These are phyloP conservation scores for Ammodytes marinus DNA, from an alignment of 2,113 vertebrate genomes.

Conservation along the genomic window DNA sequence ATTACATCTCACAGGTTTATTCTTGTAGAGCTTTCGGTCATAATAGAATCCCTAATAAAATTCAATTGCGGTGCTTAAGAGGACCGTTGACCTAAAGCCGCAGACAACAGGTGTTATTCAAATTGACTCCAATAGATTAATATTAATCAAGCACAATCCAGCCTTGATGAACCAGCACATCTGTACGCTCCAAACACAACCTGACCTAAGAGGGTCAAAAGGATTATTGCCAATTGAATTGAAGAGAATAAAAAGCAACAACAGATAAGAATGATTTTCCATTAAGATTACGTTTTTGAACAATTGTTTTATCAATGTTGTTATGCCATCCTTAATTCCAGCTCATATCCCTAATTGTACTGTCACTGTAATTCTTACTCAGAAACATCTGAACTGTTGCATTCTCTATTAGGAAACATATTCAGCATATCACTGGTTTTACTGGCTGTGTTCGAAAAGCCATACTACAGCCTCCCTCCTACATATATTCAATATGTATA, in stretches of 20 bases:
- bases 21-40: conserved; percentile 32
- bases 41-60: conserved; percentile 52
- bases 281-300: neutral
- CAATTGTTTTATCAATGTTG: conserved; percentile 2
- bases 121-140: conserved; percentile 66
- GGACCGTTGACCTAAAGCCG: conserved; percentile 65
- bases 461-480: no score
- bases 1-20: conserved; percentile 40
- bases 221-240: neutral
- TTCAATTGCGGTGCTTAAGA: conserved; percentile 59
- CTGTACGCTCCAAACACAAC: conserved; percentile 26
- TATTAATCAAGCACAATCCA: conserved; percentile 40
- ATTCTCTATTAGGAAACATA: conserved; percentile 6
- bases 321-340: neutral
- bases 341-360: neutral
- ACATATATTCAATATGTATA: no score
- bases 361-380: neutral
- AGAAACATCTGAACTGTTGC: neutral
- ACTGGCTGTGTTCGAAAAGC: neutral
- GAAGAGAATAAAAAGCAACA: neutral
- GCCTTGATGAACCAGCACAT: conserved; percentile 24
- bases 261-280: neutral
- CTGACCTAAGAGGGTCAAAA: neutral
- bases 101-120: conserved; percentile 75
- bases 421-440: neutral